Conservation (phyloP, 2,113 vertebrate species). For the Synchiropus splendidus region DNA sequence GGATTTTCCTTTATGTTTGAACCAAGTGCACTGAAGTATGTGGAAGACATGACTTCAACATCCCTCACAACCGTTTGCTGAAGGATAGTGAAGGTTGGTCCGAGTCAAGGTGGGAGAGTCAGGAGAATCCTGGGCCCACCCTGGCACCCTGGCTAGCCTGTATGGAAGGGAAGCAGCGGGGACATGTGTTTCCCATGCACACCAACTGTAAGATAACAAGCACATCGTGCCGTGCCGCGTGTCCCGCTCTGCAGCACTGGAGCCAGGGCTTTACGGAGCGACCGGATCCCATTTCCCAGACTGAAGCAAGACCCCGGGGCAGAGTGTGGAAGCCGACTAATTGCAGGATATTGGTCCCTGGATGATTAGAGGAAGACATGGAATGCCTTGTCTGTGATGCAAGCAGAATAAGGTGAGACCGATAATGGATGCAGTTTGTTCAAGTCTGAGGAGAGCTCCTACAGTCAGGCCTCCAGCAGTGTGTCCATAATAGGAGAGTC, state of each 20-base stretch:
- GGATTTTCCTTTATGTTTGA: too few species aligned
- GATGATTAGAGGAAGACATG: constrained; percentile 89
- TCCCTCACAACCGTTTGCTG: constrained; percentile 1
- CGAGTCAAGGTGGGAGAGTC: constrained; percentile 16
- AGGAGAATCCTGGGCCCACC: constrained; percentile 12
- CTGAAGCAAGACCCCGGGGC: constrained; percentile 80
- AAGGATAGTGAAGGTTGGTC: constrained; percentile 12
- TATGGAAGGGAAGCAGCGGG: constrained; percentile 37
- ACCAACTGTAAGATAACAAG: constrained; percentile 45
- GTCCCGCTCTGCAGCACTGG: constrained; percentile 53
- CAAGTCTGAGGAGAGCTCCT: constrained; percentile 45
- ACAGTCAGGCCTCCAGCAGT: constrained; percentile 5
- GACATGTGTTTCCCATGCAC: constrained; percentile 61
- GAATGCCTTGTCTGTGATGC: constrained; percentile 88
- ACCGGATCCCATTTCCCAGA: constrained; percentile 82
- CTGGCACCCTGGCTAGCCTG: constrained; percentile 25
- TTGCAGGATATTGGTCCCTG: constrained; percentile 91
- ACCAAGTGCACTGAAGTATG: too few species aligned
- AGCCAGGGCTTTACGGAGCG: constrained; percentile 54
- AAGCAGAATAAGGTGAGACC: constrained; percentile 78
- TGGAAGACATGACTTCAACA: too few species aligned
- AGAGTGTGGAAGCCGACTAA: constrained; percentile 83
- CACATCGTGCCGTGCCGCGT: constrained; percentile 46
- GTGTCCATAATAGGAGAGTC: not conserved
- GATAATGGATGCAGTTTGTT: constrained; percentile 52